Evolutionary conservation across 2,888 invertebrate species (phyloP).

Genomic region (Lapara coniferarum): DNA sequence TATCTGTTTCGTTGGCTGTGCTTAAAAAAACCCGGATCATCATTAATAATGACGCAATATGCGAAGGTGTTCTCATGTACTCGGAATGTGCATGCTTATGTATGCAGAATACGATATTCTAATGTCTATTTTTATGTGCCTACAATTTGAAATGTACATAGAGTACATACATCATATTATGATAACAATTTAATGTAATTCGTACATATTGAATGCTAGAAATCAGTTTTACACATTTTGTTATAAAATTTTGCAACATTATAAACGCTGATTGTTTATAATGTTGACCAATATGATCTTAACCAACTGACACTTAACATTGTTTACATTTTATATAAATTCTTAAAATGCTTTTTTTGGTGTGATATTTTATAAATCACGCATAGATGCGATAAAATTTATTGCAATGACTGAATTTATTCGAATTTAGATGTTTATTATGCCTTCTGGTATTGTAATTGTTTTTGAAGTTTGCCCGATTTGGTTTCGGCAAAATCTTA

Average conservation of each 20-base stretch:
- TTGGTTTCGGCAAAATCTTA: too few relatives aligned
- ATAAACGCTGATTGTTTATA: neutral
- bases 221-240: neutral
- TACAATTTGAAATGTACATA: neutral
- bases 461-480: too few relatives aligned
- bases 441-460: too few relatives aligned
- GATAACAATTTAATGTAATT: neutral
- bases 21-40: neutral
- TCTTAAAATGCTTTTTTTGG: neutral
- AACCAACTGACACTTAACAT: conserved; percentile 2
- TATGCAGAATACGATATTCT: conserved; percentile 7
- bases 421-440: too few relatives aligned
- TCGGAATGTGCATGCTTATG: conserved; percentile 8
- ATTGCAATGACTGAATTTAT: too few relatives aligned
- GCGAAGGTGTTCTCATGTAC: neutral
- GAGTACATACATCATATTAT: neutral
- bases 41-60: conserved; percentile 6
- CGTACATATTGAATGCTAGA: neutral
- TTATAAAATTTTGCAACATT: neutral
- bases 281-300: neutral
- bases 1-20: neutral
- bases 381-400: too few relatives aligned
- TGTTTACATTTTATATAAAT: neutral
- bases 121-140: neutral
- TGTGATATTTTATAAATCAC: neutral